Percentiles rank a stretch among this genome's conserved stretches.
Evolutionary conservation across 2,888 invertebrate genomes (phyloP).

Genomic region (Drosophila paucipuncta): DNA sequence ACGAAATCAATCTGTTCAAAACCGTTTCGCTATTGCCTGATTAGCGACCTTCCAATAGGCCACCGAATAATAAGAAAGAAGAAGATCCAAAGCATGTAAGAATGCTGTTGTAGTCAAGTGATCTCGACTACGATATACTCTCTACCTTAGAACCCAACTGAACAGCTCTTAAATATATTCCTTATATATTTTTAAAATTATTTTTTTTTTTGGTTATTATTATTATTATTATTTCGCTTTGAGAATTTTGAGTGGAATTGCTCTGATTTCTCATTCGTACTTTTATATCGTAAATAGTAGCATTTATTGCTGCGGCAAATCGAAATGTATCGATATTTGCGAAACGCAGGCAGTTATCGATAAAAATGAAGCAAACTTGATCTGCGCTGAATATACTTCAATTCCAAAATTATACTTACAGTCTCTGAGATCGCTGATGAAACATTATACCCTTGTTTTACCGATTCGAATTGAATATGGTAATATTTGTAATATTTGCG

Average conservation of each 20-base stretch:
- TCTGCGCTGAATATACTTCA: neutral
- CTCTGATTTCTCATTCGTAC: neutral
- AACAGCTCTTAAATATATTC: neutral
- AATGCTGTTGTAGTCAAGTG: neutral
- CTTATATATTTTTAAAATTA: neutral
- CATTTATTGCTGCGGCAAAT: neutral
- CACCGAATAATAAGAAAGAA: neutral
- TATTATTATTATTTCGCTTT: neutral
- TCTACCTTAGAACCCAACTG: neutral
- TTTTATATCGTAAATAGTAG: neutral
- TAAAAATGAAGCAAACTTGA: neutral
- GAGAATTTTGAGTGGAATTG: too few species aligned
- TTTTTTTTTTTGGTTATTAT: too few species aligned
- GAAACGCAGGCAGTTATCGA: neutral
- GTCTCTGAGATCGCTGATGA: neutral
- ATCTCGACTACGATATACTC: neutral
- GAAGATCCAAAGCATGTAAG: neutral
- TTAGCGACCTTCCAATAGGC: constrained; percentile 36
- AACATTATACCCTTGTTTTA: neutral
- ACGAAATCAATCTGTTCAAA: constrained; percentile 60
- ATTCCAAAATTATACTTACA: neutral
- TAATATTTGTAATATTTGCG: neutral
- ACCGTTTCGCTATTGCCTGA: constrained; percentile 32
- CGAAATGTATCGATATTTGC: neutral
- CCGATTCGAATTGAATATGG: neutral